phyloP scores from a whole-genome alignment of 2,113 vertebrate genomes.

The Ornithorhynchus anatinus region DNA sequence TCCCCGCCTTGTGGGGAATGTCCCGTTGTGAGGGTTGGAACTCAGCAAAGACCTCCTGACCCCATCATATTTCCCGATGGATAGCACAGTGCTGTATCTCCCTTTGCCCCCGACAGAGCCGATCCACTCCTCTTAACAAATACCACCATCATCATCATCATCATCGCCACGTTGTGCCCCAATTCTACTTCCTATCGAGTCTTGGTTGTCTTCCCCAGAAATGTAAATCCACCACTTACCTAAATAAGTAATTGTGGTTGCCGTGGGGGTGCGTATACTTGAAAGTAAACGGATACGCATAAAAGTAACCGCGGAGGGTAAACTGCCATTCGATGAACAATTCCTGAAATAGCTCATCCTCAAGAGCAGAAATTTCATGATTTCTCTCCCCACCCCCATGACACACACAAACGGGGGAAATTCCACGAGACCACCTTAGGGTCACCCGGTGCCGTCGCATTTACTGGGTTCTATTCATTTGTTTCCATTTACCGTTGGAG shows the following conservation, averaged over 20 bases:
- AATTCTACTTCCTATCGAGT: no score
- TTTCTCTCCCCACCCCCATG: background rate
- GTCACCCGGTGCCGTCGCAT: conserved; percentile 2
- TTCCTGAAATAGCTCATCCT: background rate
- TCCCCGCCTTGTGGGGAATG: no score
- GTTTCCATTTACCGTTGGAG: conserved; percentile 50
- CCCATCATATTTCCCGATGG: no score
- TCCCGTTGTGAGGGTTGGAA: no score
- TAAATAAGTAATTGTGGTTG: background rate
- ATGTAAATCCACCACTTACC: background rate
- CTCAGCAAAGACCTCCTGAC: no score
- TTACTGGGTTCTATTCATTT: conserved; percentile 42
- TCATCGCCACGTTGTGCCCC: no score
- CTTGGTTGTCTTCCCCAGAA: background rate
- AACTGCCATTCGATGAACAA: background rate
- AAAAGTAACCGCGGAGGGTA: background rate
- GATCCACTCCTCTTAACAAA: no score
- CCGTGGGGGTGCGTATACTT: background rate
- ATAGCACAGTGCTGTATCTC: no score
- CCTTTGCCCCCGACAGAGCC: no score
- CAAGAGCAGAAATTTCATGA: background rate
- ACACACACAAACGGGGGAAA: background rate
- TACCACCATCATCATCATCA: no score
- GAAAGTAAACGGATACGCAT: background rate
- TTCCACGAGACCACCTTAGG: conserved; percentile 8